phyloP scores from a whole-genome alignment of 2,113 vertebrate species.

The Heterocephalus glaber region DNA sequence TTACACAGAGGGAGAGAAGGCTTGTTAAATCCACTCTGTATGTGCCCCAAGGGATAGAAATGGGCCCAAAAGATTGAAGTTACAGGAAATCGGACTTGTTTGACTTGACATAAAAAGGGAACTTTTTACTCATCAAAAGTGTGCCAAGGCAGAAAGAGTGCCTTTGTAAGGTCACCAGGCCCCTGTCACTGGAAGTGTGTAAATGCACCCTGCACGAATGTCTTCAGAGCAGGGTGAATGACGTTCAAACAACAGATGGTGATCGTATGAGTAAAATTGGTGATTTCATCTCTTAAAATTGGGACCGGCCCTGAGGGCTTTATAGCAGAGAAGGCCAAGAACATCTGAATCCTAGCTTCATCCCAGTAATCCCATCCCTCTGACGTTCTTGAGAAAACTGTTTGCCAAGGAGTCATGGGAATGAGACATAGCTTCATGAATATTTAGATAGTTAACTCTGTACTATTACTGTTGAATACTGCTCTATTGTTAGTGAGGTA shows the following conservation, averaged over 20 bases:
- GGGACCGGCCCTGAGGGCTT: background rate
- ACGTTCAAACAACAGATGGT: background rate
- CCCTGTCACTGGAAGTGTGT: background rate
- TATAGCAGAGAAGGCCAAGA: background rate
- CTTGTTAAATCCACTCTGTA: constrained; percentile 12
- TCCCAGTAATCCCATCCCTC: background rate
- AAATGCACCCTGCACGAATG: background rate
- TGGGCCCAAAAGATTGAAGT: background rate
- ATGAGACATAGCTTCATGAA: background rate
- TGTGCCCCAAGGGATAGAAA: background rate
- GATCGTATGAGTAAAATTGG: background rate
- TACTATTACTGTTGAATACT: background rate
- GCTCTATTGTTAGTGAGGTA: background rate
- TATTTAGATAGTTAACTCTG: background rate
- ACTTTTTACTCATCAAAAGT: background rate
- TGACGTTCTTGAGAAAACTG: background rate
- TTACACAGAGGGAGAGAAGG: constrained; percentile 2
- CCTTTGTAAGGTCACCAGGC: background rate
- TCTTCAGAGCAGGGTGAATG: background rate
- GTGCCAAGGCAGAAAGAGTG: background rate
- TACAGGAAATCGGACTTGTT: background rate
- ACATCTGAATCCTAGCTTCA: background rate
- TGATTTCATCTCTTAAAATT: background rate
- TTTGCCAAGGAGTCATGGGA: background rate
- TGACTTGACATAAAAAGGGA: background rate